Evolutionary conservation across 2,113 vertebrate species (phyloP).

Genomic region (Nasalis larvatus): DNA sequence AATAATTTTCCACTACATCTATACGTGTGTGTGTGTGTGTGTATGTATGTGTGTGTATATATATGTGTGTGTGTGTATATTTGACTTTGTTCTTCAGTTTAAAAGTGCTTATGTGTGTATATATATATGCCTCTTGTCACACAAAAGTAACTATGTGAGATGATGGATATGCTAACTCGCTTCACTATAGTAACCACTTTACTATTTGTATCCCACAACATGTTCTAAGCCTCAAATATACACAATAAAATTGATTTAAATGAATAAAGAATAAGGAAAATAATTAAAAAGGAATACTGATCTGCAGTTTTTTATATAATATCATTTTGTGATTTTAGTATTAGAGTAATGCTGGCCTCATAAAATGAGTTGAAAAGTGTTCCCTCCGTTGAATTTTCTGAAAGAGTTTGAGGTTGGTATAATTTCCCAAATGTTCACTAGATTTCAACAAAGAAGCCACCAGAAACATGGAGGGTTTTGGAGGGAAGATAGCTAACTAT

Average conservation of each 20-base stretch:
- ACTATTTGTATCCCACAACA: background rate
- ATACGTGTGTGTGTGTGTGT: background rate
- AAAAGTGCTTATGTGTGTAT: background rate
- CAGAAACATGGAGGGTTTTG: background rate
- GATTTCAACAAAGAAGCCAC: background rate
- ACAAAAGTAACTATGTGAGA: background rate
- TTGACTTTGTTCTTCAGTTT: no score
- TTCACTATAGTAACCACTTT: background rate
- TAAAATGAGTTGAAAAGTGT: background rate
- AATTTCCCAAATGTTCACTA: background rate
- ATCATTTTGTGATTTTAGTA: background rate
- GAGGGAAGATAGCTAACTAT: background rate
- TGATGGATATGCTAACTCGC: background rate
- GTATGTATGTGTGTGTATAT: rapidly evolving
- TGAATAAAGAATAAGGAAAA: background rate
- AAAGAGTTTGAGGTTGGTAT: background rate
- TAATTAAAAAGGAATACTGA: background rate
- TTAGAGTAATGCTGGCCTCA: background rate
- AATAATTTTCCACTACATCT: background rate
- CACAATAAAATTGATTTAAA: background rate
- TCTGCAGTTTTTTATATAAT: background rate
- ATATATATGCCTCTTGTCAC: background rate
- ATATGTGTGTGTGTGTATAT: background rate
- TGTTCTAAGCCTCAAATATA: background rate
- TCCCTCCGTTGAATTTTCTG: background rate